Evolutionary conservation across 2,797 vertebrate genomes (phyloP).

Genomic region (Melanotaenia boesemani): DNA sequence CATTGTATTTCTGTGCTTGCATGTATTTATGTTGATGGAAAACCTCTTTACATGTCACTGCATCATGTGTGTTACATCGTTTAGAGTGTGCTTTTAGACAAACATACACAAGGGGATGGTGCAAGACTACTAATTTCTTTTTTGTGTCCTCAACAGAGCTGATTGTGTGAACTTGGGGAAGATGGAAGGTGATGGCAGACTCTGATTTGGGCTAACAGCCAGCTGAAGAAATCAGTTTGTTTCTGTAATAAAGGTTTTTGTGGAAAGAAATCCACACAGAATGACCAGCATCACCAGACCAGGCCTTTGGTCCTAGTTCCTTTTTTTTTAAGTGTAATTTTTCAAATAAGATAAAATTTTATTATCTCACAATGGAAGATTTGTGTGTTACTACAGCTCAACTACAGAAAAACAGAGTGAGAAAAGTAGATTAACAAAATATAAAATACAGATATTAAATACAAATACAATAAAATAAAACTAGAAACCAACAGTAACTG

Average conservation of each 20-base stretch:
- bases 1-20: background rate
- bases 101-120: background rate
- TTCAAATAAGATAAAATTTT: too few species aligned
- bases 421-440: too few species aligned
- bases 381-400: too few species aligned
- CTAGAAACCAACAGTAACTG: too few species aligned
- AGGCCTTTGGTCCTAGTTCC: too few species aligned
- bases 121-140: background rate
- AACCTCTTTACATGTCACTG: background rate
- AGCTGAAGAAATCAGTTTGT: background rate
- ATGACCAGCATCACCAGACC: background rate
- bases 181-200: background rate
- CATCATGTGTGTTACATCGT: background rate
- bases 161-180: background rate
- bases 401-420: too few species aligned
- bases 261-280: background rate
- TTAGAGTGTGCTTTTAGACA: background rate
- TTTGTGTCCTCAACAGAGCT: constrained; percentile 25
- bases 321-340: too few species aligned
- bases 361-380: too few species aligned
- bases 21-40: background rate
- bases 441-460: too few species aligned
- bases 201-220: background rate
- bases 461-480: too few species aligned
- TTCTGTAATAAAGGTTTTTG: too few species aligned